A percentile compares a stretch with the other conserved stretches of the same genome.
Conservation (phyloP, 1,140 invertebrate genomes). For the Heliconius hermathena region DNA sequence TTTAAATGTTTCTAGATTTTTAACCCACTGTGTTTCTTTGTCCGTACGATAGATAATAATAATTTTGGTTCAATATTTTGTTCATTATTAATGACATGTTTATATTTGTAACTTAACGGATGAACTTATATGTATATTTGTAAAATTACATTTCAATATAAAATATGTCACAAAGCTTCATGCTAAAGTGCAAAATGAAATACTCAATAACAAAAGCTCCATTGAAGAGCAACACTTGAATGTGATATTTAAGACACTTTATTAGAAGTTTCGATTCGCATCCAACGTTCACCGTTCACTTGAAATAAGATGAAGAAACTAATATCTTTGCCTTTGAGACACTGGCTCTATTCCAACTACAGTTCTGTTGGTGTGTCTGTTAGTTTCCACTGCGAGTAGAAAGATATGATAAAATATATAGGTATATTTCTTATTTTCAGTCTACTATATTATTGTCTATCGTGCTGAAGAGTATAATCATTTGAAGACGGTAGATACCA, state of each 20-base stretch:
- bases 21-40: too few relatives aligned
- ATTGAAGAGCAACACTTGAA: constrained; percentile 11
- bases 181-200: background rate
- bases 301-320: constrained; percentile 13
- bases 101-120: background rate
- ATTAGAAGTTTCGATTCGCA: constrained; percentile 12
- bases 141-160: background rate
- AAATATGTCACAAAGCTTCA: background rate
- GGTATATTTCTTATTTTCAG: too few relatives aligned
- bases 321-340: constrained; percentile 13
- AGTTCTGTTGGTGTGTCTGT: background rate
- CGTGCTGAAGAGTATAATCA: too few relatives aligned
- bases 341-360: constrained; percentile 15
- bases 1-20: too few relatives aligned
- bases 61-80: too few relatives aligned
- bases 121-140: background rate
- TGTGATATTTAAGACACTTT: constrained; percentile 14
- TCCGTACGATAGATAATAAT: too few relatives aligned
- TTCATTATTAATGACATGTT: too few relatives aligned
- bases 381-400: background rate
- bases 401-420: background rate
- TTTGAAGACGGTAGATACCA: too few relatives aligned
- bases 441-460: too few relatives aligned
- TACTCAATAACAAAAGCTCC: background rate
- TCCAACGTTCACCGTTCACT: background rate